phyloP scores from a whole-genome alignment of 2,113 vertebrate species.

The Calcarius ornatus region DNA sequence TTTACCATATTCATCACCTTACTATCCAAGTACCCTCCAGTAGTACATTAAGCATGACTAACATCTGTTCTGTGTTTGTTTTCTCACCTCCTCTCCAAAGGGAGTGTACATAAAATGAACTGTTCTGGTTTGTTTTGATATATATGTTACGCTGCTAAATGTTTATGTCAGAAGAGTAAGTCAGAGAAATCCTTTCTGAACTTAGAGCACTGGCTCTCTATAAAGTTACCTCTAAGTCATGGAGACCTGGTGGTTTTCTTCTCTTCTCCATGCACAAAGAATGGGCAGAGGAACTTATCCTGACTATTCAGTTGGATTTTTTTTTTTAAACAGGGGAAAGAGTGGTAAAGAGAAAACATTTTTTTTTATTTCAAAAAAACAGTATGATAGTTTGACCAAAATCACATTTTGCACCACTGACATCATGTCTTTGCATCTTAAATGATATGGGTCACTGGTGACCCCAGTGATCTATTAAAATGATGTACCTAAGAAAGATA shows the following conservation, averaged over 20 bases:
- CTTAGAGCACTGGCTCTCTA: neutral
- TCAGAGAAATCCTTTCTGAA: conserved; percentile 28
- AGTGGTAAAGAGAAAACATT: neutral
- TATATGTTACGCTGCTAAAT: conserved; percentile 44
- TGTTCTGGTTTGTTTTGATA: conserved; percentile 60
- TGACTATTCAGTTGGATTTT: neutral
- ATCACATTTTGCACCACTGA: conserved; percentile 22
- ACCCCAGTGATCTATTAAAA: conserved; percentile 9
- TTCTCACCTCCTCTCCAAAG: conserved; percentile 60
- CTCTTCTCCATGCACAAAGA: neutral
- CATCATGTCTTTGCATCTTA: conserved; percentile 47
- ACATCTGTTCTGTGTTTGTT: conserved; percentile 65
- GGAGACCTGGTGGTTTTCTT: neutral
- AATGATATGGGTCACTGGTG: neutral
- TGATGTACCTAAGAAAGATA: conserved; percentile 42
- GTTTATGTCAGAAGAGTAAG: conserved; percentile 44
- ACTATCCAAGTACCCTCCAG: conserved; percentile 14
- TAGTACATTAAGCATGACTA: conserved; percentile 49
- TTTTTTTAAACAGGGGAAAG: neutral
- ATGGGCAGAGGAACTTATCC: neutral
- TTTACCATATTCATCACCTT: conserved; percentile 23
- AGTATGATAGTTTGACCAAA: neutral
- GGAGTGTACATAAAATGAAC: conserved; percentile 43
- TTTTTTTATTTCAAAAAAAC: neutral
- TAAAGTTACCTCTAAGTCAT: neutral